phyloP scores from a whole-genome alignment of 2,888 invertebrate genomes.

The Campoplex nolae region DNA sequence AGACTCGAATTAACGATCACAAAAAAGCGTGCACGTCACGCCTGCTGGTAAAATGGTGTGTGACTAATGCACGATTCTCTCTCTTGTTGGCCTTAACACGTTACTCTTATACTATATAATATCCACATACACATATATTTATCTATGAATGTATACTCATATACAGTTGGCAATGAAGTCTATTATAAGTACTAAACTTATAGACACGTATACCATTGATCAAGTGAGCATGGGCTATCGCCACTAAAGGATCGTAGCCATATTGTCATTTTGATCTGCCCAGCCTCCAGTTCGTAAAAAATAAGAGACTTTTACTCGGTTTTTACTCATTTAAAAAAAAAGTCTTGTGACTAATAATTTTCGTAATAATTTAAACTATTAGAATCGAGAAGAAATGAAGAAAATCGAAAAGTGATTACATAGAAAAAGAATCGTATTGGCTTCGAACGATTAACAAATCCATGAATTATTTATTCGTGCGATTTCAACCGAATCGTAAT shows the following conservation, averaged over 20 bases:
- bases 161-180: slow-evolving; percentile 47
- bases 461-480: not conserved
- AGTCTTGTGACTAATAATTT: not conserved
- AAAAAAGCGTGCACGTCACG: slow-evolving; percentile 81
- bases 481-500: not conserved
- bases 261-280: slow-evolving; percentile 77
- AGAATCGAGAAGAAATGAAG: not conserved
- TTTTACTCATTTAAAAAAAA: not conserved
- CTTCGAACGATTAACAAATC: not conserved
- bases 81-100: slow-evolving; percentile 65
- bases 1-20: slow-evolving; percentile 80
- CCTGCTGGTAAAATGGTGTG: slow-evolving; percentile 84
- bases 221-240: slow-evolving; percentile 41
- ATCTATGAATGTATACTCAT: not conserved
- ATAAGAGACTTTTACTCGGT: not conserved
- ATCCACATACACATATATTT: slow-evolving; percentile 14
- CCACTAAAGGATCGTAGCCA: slow-evolving; percentile 78
- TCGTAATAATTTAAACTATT: not conserved
- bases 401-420: not conserved
- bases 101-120: slow-evolving; percentile 37
- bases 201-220: slow-evolving; percentile 7
- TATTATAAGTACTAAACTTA: slow-evolving; percentile 48
- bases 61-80: slow-evolving; percentile 82
- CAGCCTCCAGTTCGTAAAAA: slow-evolving; percentile 36
- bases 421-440: not conserved